Percentiles rank a stretch among this genome's conserved stretches.
Evolutionary conservation across 2,797 vertebrate genomes (phyloP).

Genomic region (Streptopelia turtur): DNA sequence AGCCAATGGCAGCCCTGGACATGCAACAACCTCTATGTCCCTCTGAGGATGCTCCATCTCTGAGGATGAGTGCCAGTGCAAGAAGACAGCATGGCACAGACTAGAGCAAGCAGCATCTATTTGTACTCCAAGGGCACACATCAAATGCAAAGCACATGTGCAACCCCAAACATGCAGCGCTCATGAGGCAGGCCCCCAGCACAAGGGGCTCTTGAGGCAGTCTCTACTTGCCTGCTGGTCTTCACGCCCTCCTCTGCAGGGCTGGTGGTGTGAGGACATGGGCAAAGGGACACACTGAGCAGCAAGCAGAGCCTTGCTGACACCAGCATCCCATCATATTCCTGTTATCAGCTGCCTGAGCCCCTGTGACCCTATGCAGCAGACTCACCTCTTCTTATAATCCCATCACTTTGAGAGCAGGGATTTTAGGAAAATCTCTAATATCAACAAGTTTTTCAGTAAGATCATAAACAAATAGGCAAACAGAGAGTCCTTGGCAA

Average conservation of each 20-base stretch:
- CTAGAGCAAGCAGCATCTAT: neutral
- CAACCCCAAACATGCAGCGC: accelerated
- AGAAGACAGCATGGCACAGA: neutral
- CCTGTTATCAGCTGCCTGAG: neutral
- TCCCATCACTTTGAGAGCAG: neutral
- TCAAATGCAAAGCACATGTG: neutral
- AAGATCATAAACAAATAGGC: neutral
- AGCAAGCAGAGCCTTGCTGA: neutral
- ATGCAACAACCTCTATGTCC: neutral
- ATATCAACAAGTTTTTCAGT: neutral
- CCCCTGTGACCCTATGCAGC: neutral
- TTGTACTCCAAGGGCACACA: neutral
- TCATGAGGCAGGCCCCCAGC: neutral
- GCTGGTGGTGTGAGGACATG: neutral
- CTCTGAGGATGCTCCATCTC: neutral
- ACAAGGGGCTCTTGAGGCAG: neutral
- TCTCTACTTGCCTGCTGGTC: neutral
- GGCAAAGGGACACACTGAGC: neutral
- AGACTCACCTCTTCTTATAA: neutral
- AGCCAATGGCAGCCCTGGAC: neutral
- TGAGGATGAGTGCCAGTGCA: accelerated
- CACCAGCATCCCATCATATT: neutral
- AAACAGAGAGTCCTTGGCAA: neutral
- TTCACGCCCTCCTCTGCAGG: neutral
- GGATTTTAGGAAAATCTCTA: neutral